These are phyloP conservation scores for Ctenochaetus hawaiiensis DNA, from an alignment of 2,797 vertebrate genomes.

Conservation along the genomic window DNA sequence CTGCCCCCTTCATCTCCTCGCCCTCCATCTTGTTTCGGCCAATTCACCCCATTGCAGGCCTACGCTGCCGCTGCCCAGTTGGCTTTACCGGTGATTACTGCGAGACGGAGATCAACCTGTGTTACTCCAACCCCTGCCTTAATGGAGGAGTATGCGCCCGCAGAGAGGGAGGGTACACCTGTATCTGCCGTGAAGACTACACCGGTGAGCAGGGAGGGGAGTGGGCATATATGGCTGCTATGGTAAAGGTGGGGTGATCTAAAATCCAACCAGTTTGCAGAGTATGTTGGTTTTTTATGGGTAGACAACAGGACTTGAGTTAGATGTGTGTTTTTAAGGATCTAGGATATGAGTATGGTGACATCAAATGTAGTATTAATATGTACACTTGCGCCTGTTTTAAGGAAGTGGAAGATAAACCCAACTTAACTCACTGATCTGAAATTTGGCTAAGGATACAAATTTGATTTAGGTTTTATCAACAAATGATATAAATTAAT, in stretches of 20 bases:
- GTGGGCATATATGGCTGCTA: not conserved
- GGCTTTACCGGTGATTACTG: conserved; percentile 99
- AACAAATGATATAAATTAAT: too few species aligned
- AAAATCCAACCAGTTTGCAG: not conserved
- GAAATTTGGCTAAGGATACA: too few species aligned
- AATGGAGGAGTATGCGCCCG: conserved; percentile 93
- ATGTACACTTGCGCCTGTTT: not conserved
- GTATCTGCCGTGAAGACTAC: conserved; percentile 93
- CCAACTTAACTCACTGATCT: too few species aligned
- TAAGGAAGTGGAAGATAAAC: not conserved
- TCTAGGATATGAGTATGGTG: not conserved
- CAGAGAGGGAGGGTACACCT: conserved; percentile 95
- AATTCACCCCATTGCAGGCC: conserved; percentile 95
- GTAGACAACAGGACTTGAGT: not conserved
- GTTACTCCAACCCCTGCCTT: conserved; percentile 97
- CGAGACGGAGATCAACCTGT: conserved; percentile 97
- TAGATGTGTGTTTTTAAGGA: not conserved
- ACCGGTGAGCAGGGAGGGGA: conserved; percentile 85
- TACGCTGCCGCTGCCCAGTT: conserved; percentile 95
- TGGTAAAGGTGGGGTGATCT: not conserved
- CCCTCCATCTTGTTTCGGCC: conserved; percentile 95
- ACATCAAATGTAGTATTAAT: not conserved
- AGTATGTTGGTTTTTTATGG: not conserved
- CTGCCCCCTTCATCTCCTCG: conserved; percentile 95
- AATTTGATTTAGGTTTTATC: too few species aligned